phyloP scores from a whole-genome alignment of 2,888 invertebrate genomes.

The Drosophila neotestacea region DNA sequence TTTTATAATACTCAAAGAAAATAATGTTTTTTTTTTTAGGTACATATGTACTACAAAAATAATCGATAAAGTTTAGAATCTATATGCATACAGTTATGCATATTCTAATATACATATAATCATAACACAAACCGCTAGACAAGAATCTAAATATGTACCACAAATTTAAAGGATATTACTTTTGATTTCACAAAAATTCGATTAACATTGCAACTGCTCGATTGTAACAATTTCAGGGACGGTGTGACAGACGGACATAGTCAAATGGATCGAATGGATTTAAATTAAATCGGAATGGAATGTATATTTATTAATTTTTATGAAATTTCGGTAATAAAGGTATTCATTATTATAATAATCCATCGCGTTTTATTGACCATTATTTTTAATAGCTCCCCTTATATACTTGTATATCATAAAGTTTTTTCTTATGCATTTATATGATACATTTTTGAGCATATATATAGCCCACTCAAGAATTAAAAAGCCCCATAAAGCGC shows the following conservation, averaged over 20 bases:
- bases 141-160: neutral
- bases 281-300: neutral
- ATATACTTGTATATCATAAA: no score
- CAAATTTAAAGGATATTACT: neutral
- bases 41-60: slow-evolving; percentile 35
- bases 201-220: neutral
- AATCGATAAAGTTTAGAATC: slow-evolving; percentile 9
- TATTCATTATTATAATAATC: no score
- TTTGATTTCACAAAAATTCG: neutral
- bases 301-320: neutral
- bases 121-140: neutral
- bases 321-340: neutral
- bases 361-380: no score
- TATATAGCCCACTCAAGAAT: no score
- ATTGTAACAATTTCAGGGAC: neutral
- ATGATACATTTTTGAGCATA: no score
- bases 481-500: no score
- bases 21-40: slow-evolving; percentile 35
- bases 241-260: neutral
- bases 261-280: neutral
- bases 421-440: no score
- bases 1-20: slow-evolving; percentile 27
- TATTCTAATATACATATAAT: slow-evolving; percentile 1
- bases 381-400: no score
- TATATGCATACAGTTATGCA: slow-evolving; percentile 2